Conservation (phyloP, 2,888 invertebrate genomes). For the Encarsia formosa region DNA sequence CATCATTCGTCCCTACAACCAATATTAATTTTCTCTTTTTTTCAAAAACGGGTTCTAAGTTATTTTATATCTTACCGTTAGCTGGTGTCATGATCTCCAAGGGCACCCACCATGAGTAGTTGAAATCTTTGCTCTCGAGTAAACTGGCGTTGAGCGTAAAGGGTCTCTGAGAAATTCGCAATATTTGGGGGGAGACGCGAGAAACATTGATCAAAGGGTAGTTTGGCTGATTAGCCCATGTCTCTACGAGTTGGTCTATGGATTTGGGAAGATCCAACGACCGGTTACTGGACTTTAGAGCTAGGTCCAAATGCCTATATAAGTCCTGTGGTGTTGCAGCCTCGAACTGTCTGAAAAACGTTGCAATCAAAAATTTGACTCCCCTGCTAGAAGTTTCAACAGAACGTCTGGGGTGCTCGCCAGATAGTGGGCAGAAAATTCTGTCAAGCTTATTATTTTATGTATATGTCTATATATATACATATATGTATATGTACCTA, state of each 20-base stretch:
- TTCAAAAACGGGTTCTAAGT: not conserved
- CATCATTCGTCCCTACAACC: not conserved
- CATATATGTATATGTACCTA: too few relatives aligned
- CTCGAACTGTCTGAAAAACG: constrained; percentile 14
- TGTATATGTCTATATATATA: too few relatives aligned
- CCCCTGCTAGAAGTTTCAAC: too few relatives aligned
- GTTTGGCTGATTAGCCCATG: constrained; percentile 70
- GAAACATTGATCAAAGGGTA: constrained; percentile 58
- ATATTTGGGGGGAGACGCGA: not conserved
- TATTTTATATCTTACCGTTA: too few relatives aligned
- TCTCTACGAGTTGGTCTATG: constrained; percentile 59
- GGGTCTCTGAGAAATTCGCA: constrained; percentile 8
- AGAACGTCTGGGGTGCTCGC: too few relatives aligned
- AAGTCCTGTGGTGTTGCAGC: constrained; percentile 10
- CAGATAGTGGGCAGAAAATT: too few relatives aligned
- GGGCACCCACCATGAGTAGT: constrained; percentile 28
- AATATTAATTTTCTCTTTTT: too few relatives aligned
- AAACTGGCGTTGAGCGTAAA: constrained; percentile 1
- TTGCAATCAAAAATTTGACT: too few relatives aligned
- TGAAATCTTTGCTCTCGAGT: too few relatives aligned
- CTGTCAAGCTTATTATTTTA: too few relatives aligned
- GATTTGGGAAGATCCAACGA: not conserved
- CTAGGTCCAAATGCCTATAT: constrained; percentile 10
- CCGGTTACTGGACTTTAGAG: not conserved
- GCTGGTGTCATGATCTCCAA: not conserved